Percentiles rank a stretch among this genome's conserved stretches.
Conservation (phyloP, 2,113 vertebrate genomes). For the Crotalus viridis region DNA sequence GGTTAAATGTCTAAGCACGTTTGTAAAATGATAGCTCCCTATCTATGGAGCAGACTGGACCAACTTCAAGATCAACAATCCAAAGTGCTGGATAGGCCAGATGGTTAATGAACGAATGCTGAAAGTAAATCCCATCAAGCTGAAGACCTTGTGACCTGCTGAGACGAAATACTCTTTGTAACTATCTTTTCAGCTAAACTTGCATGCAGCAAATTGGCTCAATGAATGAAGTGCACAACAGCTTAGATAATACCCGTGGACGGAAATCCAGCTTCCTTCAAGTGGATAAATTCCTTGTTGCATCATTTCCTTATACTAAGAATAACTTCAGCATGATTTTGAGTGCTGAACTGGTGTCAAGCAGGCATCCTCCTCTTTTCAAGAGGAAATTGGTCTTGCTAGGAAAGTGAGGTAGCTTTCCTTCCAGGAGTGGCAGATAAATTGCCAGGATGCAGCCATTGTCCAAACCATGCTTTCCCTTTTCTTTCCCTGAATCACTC, state of each 20-base stretch:
- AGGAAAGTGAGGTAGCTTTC: constrained; percentile 36
- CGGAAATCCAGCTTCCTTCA: constrained; percentile 66
- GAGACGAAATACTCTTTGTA: constrained; percentile 10
- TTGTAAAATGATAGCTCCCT: neutral
- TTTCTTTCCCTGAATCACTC: constrained; percentile 48
- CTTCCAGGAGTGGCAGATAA: neutral
- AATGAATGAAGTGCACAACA: constrained; percentile 13
- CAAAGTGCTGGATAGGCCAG: neutral
- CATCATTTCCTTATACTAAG: constrained; percentile 67
- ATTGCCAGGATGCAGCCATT: constrained; percentile 34
- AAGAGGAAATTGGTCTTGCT: constrained; percentile 29
- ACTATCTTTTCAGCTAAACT: constrained; percentile 5
- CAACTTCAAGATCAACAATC: constrained; percentile 1
- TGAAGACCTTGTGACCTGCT: constrained; percentile 4
- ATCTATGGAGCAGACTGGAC: neutral
- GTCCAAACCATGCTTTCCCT: constrained; percentile 45
- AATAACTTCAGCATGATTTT: constrained; percentile 50
- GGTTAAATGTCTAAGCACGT: neutral
- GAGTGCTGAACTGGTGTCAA: constrained; percentile 42
- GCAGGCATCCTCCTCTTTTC: constrained; percentile 41
- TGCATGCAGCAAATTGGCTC: neutral
- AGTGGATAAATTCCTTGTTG: constrained; percentile 57
- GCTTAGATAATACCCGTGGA: constrained; percentile 35
- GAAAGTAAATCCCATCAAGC: constrained; percentile 17
- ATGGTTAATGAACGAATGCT: constrained; percentile 24